These are phyloP conservation scores for Metaphire vulgaris DNA, from an alignment of 1,140 invertebrate species.

Conservation along the genomic window DNA sequence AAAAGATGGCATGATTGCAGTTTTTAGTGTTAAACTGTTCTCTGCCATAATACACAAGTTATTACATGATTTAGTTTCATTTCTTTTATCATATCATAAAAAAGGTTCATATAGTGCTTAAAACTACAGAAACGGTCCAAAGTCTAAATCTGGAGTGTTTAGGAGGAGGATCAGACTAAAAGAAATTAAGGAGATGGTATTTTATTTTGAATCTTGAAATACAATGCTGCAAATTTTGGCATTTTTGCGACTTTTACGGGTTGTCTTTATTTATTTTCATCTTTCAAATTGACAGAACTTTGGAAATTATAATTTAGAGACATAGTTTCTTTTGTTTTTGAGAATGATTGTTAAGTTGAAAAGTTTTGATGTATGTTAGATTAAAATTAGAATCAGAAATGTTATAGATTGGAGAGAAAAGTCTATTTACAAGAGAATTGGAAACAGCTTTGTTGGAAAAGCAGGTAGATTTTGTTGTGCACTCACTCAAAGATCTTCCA, in stretches of 20 bases:
- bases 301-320: neutral
- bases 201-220: conserved; percentile 3
- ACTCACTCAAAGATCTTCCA: conserved; percentile 92
- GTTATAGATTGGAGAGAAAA: conserved; percentile 78
- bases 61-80: too few relatives aligned
- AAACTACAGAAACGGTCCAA: too few relatives aligned
- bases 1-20: too few relatives aligned
- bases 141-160: too few relatives aligned
- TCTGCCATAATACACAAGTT: neutral
- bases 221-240: neutral
- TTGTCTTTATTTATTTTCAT: neutral
- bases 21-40: too few relatives aligned
- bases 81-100: too few relatives aligned
- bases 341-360: neutral
- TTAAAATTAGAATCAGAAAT: conserved; percentile 17
- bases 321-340: neutral
- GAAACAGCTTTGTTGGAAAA: conserved; percentile 74
- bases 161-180: too few relatives aligned
- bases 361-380: conserved; percentile 5
- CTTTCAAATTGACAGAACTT: neutral
- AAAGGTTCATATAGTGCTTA: too few relatives aligned
- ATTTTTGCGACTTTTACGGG: neutral
- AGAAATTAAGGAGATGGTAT: too few relatives aligned
- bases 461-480: conserved; percentile 87
- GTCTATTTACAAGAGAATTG: conserved; percentile 88